Base-by-base conservation (phyloP, 2,888 invertebrate species). In the Sarcophaga variegata region DNA sequence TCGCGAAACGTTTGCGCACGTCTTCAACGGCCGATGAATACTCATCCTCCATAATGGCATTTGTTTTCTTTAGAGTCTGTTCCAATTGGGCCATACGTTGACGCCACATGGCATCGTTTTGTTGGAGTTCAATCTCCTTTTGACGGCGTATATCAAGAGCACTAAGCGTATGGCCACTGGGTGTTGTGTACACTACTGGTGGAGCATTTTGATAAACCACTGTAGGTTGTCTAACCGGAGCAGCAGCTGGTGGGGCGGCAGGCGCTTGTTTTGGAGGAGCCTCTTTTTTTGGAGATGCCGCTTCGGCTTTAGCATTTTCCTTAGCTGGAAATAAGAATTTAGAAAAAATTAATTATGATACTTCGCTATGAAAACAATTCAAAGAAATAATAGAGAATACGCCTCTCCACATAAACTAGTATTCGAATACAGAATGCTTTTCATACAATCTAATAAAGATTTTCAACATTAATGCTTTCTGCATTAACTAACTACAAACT, bases 81-180 rank as follows among this genome's bases (percentile, higher is more conserved):
- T 96, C 94, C 70, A 95, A 91, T 69, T 94, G 93, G 45, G 92
- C 89, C 88, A 96, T 90, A 60, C 96, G 94, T 69, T 93, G 94
- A 62, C 94, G 93, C 96, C 96, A 96, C 90, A 95, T 95, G 27
- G 94, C 91, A 89, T 96, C 95, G 90, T 95, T 95, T 81, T 94
- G 94, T 75, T 94, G 93, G 27, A 96, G 92, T 90, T 95, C 95
- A 70, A 93, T 93, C 90, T 95, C 94, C 90, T 95, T 95, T 89
- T 94, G 94, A 89, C 95, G 95, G 64, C 92, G 91, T 74, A 93
- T 90, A 79, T 93, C 93, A 3, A 93, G 90, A 0, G 93, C 92
- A 37, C 92, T 93, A 37, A 93, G 90, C 60, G 92, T 92, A 75
- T 92, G 90, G 20, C 93, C 93, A 47, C 90, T 89, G 10, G 90